A percentile compares a stretch with the other conserved stretches of the same genome.
Evolutionary conservation across 1,140 invertebrate species (phyloP).

Genomic region (Drosophila sp.): DNA sequence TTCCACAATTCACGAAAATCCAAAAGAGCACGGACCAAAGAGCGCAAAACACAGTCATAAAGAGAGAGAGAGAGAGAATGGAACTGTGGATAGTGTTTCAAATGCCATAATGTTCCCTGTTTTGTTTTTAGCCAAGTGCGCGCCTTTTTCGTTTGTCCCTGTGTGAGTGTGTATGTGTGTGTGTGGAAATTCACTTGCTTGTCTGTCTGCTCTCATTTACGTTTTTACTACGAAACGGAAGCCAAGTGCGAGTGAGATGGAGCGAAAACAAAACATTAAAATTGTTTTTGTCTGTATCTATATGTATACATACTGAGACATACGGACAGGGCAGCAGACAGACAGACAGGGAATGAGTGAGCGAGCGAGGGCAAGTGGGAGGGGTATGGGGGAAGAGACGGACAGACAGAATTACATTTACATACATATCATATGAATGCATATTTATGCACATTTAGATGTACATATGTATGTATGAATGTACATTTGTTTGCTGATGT

Average conservation of each 20-base stretch:
- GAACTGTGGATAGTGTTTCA: constrained; percentile 37
- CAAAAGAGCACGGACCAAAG: constrained; percentile 1
- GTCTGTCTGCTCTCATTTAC: constrained; percentile 62
- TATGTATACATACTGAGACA: not conserved
- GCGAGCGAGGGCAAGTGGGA: no score
- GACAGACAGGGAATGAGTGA: not conserved
- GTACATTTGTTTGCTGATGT: not conserved
- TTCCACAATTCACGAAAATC: constrained; percentile 30
- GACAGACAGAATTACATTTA: no score
- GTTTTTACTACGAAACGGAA: constrained; percentile 68
- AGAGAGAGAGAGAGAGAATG: no score
- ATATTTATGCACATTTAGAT: not conserved
- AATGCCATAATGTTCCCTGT: constrained; percentile 51
- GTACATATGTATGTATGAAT: not conserved
- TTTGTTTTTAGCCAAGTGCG: constrained; percentile 62
- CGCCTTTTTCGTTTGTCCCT: constrained; percentile 54
- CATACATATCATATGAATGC: not conserved
- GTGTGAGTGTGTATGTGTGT: constrained; percentile 30
- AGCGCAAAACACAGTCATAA: no score
- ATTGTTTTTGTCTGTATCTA: constrained; percentile 30
- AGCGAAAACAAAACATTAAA: constrained; percentile 76
- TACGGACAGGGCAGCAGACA: not conserved
- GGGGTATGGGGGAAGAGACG: no score
- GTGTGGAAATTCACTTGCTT: constrained; percentile 73
- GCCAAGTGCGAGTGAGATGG: constrained; percentile 49